Conservation (phyloP, 2,113 vertebrate species). For the Beaufortia kweichowensis region DNA sequence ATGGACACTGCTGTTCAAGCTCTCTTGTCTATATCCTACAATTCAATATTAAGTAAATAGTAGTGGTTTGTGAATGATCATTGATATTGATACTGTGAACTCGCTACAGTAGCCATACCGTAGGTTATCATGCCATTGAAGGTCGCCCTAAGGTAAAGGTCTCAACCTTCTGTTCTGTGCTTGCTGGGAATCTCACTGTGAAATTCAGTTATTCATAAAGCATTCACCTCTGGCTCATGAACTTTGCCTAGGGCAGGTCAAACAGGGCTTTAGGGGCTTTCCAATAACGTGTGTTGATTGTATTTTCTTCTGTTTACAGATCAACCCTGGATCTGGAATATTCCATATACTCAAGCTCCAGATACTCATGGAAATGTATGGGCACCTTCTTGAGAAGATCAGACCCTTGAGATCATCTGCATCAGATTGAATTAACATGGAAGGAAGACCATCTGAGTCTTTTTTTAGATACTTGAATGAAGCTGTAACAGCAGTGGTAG, state of each 20-base stretch:
- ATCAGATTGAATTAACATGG: not conserved
- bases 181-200: not conserved
- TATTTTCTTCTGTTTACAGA: slow-evolving; percentile 74
- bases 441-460: not conserved
- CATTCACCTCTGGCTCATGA: not conserved
- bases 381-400: slow-evolving; percentile 83
- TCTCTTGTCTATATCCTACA: slow-evolving; percentile 22
- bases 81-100: slow-evolving; percentile 2
- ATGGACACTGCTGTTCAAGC: slow-evolving; percentile 53
- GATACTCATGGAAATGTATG: slow-evolving; percentile 95
- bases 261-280: not conserved
- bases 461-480: not conserved
- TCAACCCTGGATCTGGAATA: slow-evolving; percentile 97
- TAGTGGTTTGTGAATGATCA: not conserved
- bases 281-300: not conserved
- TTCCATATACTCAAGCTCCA: slow-evolving; percentile 85
- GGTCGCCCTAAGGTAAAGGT: not conserved
- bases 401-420: not conserved
- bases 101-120: not conserved
- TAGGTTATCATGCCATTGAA: not conserved
- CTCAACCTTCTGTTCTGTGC: not conserved
- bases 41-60: slow-evolving; percentile 27
- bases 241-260: not conserved
- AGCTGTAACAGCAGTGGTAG: not conserved
- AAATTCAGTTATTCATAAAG: no score